Evolutionary conservation across 2,113 vertebrate species (phyloP).

Genomic region (Menidia beryllina): DNA sequence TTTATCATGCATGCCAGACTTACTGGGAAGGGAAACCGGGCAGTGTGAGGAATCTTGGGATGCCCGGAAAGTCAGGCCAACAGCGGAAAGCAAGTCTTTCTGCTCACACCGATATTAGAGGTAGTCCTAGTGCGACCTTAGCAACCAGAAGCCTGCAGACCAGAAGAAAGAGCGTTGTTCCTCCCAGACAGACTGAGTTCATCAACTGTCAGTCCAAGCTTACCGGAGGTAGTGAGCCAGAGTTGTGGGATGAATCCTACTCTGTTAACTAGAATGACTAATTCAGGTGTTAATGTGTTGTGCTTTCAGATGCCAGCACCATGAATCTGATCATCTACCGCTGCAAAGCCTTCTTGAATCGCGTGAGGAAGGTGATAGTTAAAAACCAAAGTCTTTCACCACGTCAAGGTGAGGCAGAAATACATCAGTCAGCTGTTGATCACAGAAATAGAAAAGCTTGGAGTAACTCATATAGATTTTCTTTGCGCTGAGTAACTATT

Average conservation of each 20-base stretch:
- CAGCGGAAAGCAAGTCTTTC: not conserved
- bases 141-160: constrained; percentile 23
- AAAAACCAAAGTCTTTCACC: constrained; percentile 30
- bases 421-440: no score
- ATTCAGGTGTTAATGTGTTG: not conserved
- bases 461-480: not conserved
- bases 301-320: constrained; percentile 66
- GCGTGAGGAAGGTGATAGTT: constrained; percentile 68
- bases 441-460: not conserved
- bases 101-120: not conserved
- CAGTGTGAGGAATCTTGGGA: constrained; percentile 22
- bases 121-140: constrained; percentile 4
- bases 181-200: constrained; percentile 88
- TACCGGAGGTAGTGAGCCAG: constrained; percentile 84
- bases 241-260: not conserved
- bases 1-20: constrained; percentile 90
- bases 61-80: not conserved
- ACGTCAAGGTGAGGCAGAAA: constrained; percentile 56
- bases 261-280: no score
- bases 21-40: constrained; percentile 80
- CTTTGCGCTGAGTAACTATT: not conserved
- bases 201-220: constrained; percentile 95
- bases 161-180: constrained; percentile 60
- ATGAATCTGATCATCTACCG: constrained; percentile 78
- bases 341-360: constrained; percentile 78